Conservation (phyloP, 2,113 vertebrate genomes). For the Gymnarchus niloticus region DNA sequence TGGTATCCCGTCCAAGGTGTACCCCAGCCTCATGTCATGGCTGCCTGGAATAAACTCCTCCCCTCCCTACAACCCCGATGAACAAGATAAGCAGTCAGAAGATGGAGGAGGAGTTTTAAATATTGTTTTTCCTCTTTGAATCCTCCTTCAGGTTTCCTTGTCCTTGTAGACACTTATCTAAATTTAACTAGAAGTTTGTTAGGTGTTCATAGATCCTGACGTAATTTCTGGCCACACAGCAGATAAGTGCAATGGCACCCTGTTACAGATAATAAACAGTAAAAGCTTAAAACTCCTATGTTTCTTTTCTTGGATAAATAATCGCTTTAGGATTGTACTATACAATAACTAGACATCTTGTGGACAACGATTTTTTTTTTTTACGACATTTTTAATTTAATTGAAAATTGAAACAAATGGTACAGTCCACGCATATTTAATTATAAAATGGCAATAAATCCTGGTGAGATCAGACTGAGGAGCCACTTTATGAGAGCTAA, state of each 20-base stretch:
- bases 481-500: neutral
- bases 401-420: neutral
- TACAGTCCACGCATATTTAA: neutral
- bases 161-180: neutral
- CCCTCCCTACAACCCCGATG: too few relatives aligned
- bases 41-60: too few relatives aligned
- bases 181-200: neutral
- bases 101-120: neutral
- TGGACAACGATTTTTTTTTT: neutral
- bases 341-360: neutral
- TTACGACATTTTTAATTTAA: neutral
- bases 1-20: too few relatives aligned
- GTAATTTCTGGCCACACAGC: neutral
- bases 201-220: neutral
- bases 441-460: neutral
- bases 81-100: too few relatives aligned
- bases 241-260: neutral
- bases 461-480: neutral
- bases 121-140: neutral
- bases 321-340: neutral
- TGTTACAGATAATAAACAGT: neutral
- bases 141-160: neutral
- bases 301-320: neutral
- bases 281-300: neutral
- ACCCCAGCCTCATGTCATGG: too few relatives aligned